Evolutionary conservation across 2,888 invertebrate species (phyloP), one percentile per base, ranked within the genome.

Genomic region (Ferrisia virgata): DNA sequence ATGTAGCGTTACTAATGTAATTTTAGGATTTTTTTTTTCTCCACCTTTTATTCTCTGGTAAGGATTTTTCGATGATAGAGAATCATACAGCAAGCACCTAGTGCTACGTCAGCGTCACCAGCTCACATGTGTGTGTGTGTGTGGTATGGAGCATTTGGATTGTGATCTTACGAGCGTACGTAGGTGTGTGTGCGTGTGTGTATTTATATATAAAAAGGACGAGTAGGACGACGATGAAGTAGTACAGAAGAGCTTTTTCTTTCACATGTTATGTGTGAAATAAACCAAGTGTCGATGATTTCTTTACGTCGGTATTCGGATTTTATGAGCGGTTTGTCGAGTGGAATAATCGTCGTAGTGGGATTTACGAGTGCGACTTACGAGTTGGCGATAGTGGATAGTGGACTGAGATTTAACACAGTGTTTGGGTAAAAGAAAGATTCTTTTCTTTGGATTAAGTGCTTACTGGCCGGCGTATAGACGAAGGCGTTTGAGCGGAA

Each of bases 1-100:
- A 72, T 72, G 72, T 72, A 72, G 33, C 72, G 72, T 72, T 72
- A 72, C 72, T 72, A 72, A 72, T 72, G 72, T 72, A 72, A 72
- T 72, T 72, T 72, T 33, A n/a, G 72, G 72, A 72, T 72, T 72
- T 72, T 72, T 64, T 72, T 33, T 72, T 36, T 72, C 18, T 53
- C 53, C 33, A 33, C 9, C 33, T 31, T 6, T 31, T 31, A 11
- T 53, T 11, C 4, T 72, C 33, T 9, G 72, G 31, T n/a, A 33
- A 25, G 31, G 64, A 33, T 72, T 64, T 22, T 9, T 64, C 28
- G 58, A 3, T 64, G 47, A 47, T 47, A 47, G 47, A 47, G n/a
- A n/a, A n/a, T n/a, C n/a, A n/a, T n/a, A n/a, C n/a, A n/a, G n/a
- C n/a, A n/a, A n/a, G n/a, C n/a, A n/a, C n/a, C n/a, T n/a, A n/a